Evolutionary conservation across 2,888 invertebrate species (phyloP), one percentile per base, ranked within the genome.

Genomic region (Adela reaumurella): DNA sequence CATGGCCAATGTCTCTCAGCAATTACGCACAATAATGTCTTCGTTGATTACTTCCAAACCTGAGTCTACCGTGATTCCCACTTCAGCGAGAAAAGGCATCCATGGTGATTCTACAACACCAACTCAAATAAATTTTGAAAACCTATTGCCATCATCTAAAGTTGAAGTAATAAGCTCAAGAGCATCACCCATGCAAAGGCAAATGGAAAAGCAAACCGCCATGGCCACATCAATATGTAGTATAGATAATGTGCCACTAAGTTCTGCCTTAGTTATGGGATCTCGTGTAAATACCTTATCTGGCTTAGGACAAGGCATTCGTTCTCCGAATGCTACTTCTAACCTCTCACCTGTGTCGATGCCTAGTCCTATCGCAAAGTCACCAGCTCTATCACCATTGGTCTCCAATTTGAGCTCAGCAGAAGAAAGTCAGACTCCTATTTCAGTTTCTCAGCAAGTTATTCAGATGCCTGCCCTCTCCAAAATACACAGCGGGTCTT

Each of bases 1-100:
- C 58, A 86, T 88, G 70, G 87, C 84, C 0, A 88, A 86, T 59
- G 87, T 84, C 1, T 86, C 87, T 0, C 87, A 87, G 62, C 88
- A 87, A 58, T 61, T 87, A 45, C 71, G 87, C 29, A 84, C 84
- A 4, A 77, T 88, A 46, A 73, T 88, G 64, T 87, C 88, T 0
- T 87, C 87, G 0, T 61, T 87, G 24, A 85, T 84, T 51, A 74
- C 83, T 0, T 79, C 83, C 29, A 81, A 84, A 54, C 69, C 70
- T 2, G 74, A 81, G 29, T 62, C 73, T 43, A 74, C 81, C 55
- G 68, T 72, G 16, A 64, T 68, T 24, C 56, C 68, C 1, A 70
- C 73, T 49, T 71, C 82, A 2, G 69, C 81, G 45, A 79, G 84
- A 49, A 81, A 81, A 47, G 65, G 3, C 52, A 14, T 3, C 14